These are phyloP conservation scores for Folsomia candida DNA, from an alignment of 2,888 invertebrate genomes.

Conservation along the genomic window DNA sequence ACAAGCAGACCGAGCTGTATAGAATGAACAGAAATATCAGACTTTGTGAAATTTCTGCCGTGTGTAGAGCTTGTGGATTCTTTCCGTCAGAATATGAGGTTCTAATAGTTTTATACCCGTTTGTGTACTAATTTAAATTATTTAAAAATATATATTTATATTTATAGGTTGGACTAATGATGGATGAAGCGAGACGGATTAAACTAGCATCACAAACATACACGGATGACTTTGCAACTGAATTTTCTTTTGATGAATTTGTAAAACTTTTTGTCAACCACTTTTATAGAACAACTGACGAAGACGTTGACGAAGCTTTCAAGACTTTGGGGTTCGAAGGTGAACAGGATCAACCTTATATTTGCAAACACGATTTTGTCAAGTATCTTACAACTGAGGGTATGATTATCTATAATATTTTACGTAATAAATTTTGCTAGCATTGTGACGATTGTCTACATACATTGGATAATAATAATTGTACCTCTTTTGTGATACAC, in stretches of 20 bases:
- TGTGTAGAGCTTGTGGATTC: slow-evolving; percentile 46
- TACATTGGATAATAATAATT: too few species aligned
- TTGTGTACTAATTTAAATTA: too few species aligned
- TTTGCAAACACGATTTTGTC: slow-evolving; percentile 39
- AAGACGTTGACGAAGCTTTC: slow-evolving; percentile 40
- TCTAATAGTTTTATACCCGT: too few species aligned
- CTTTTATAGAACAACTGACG: slow-evolving; percentile 27
- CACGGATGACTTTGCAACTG: slow-evolving; percentile 31
- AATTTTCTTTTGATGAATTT: slow-evolving; percentile 45
- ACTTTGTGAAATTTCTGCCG: slow-evolving; percentile 46
- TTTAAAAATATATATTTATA: too few species aligned
- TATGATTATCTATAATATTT: neutral
- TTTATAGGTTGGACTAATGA: slow-evolving; percentile 42
- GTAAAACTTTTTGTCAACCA: slow-evolving; percentile 48
- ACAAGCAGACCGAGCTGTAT: slow-evolving; percentile 40
- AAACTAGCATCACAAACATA: slow-evolving; percentile 29
- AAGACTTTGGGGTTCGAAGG: slow-evolving; percentile 32
- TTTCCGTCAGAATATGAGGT: slow-evolving; percentile 49
- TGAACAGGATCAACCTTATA: slow-evolving; percentile 34
- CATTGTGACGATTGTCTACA: too few species aligned
- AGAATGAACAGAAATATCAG: slow-evolving; percentile 36
- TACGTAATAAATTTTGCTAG: too few species aligned
- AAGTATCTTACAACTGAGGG: slow-evolving; percentile 37
- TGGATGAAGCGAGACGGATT: slow-evolving; percentile 42
- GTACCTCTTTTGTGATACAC: too few species aligned